These are phyloP conservation scores for Alligator sinensis DNA, from an alignment of 2,113 vertebrate genomes.

Conservation along the genomic window DNA sequence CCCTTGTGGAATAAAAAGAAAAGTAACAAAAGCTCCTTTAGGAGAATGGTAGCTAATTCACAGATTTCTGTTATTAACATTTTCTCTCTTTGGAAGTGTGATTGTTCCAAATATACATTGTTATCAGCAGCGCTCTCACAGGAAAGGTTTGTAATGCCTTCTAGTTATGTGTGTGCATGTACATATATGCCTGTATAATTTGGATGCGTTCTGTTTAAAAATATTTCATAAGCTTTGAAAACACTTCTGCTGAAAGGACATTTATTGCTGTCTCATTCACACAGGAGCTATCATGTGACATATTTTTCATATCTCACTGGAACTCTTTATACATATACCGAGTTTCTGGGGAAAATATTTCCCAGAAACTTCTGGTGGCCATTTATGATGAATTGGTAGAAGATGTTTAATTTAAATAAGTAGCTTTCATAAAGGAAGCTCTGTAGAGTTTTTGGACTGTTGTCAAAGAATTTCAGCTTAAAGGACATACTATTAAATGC, in stretches of 20 bases:
- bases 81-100: constrained; percentile 10
- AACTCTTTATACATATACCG: background rate
- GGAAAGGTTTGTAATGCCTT: background rate
- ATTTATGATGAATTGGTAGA: background rate
- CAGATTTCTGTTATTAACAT: constrained; percentile 20
- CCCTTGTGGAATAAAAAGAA: background rate
- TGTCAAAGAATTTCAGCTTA: background rate
- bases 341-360: background rate
- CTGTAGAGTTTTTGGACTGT: background rate
- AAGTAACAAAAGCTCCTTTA: background rate
- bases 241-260: background rate
- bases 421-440: background rate
- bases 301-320: background rate
- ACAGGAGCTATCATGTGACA: background rate
- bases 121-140: background rate
- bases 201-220: background rate
- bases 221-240: background rate
- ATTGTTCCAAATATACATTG: background rate
- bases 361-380: constrained; percentile 7
- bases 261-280: background rate
- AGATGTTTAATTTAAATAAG: background rate
- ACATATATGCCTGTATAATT: background rate
- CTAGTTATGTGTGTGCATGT: background rate
- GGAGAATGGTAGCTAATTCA: constrained; percentile 15
- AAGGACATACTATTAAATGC: background rate